phyloP scores from a whole-genome alignment of 1,140 invertebrate genomes.

The Trinorchestia longiramus region DNA sequence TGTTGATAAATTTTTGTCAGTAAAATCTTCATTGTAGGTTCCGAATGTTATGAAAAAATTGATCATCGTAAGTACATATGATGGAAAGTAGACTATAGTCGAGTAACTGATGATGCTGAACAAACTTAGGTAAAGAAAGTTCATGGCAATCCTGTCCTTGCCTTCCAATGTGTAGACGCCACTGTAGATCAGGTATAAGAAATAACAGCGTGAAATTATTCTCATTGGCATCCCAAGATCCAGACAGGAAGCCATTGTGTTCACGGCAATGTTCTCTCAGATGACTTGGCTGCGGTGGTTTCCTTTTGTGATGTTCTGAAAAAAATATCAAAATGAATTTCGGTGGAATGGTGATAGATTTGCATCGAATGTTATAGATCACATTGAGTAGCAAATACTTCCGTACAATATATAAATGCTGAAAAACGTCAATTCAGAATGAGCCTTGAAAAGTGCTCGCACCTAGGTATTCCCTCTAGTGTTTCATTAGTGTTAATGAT shows the following conservation, averaged over 20 bases:
- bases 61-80: slow-evolving; percentile 7
- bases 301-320: not conserved
- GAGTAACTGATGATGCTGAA: slow-evolving; percentile 8
- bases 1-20: not conserved
- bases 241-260: not conserved
- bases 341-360: not conserved
- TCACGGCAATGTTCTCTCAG: not conserved
- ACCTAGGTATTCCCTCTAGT: too few relatives aligned
- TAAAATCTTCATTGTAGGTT: not conserved
- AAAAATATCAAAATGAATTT: not conserved
- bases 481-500: too few relatives aligned
- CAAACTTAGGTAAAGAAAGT: not conserved
- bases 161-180: slow-evolving; percentile 18
- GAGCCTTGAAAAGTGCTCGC: not conserved
- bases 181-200: not conserved
- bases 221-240: not conserved
- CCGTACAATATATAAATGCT: not conserved
- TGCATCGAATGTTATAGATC: not conserved
- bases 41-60: not conserved
- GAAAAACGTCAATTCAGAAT: not conserved
- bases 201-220: not conserved
- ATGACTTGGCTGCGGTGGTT: not conserved
- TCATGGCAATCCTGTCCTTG: not conserved
- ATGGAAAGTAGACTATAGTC: slow-evolving; percentile 11
- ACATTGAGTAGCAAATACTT: not conserved